phyloP scores from a whole-genome alignment of 1,140 invertebrate genomes.

The Leptoteleia sp. region DNA sequence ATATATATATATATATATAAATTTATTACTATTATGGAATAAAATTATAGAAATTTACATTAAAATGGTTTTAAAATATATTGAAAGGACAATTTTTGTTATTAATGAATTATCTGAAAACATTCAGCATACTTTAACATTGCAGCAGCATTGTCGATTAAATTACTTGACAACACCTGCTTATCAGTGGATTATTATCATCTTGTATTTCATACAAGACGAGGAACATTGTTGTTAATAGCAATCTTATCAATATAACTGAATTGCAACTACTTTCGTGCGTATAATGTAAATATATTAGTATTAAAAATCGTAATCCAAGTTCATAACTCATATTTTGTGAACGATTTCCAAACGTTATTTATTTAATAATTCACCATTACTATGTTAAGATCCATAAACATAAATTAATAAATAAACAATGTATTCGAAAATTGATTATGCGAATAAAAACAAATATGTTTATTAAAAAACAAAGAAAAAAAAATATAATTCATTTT shows the following conservation, averaged over 20 bases:
- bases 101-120: constrained; percentile 2
- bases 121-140: constrained; percentile 32
- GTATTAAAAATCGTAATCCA: constrained; percentile 1
- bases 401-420: not conserved
- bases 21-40: not conserved
- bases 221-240: constrained; percentile 26
- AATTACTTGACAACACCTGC: constrained; percentile 53
- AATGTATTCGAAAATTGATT: constrained; percentile 8
- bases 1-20: not conserved
- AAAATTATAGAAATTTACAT: constrained; percentile 2
- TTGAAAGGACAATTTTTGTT: constrained; percentile 4
- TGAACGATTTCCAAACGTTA: not conserved
- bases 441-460: too few species aligned
- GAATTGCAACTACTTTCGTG: constrained; percentile 19
- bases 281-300: constrained; percentile 22
- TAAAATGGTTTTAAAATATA: constrained; percentile 2
- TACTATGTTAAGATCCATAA: too few species aligned
- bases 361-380: constrained; percentile 13
- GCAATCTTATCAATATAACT: constrained; percentile 8
- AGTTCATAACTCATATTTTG: constrained; percentile 6
- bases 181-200: constrained; percentile 60
- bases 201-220: constrained; percentile 24
- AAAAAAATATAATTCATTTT: constrained; percentile 1
- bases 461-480: too few species aligned
- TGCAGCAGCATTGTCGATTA: constrained; percentile 48